phyloP scores from a whole-genome alignment of 2,797 vertebrate genomes.

The Sardinella longiceps region DNA sequence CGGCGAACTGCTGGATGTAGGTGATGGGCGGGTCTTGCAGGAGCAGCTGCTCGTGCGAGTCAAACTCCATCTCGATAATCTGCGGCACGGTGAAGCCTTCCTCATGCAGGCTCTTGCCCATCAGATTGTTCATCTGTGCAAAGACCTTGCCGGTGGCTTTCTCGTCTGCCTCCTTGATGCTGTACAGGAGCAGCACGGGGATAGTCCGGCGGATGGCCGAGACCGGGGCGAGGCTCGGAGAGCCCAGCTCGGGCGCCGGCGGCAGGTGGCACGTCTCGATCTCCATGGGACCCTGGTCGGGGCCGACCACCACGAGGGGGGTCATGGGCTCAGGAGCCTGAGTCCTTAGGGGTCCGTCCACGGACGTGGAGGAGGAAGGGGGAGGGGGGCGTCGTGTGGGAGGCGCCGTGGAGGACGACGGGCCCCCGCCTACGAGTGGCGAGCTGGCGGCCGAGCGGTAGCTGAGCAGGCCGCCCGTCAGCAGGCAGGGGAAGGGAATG shows the following conservation, averaged over 20 bases:
- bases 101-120: slow-evolving; percentile 97
- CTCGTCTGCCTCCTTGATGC: slow-evolving; percentile 96
- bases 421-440: slow-evolving; percentile 82
- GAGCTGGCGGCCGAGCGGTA: slow-evolving; percentile 90
- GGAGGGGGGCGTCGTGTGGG: neutral
- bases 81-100: slow-evolving; percentile 98
- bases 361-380: slow-evolving; percentile 33
- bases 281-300: slow-evolving; percentile 93
- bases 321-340: slow-evolving; percentile 79
- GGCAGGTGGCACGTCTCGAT: slow-evolving; percentile 88
- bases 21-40: slow-evolving; percentile 98
- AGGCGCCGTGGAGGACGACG: slow-evolving; percentile 29
- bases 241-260: slow-evolving; percentile 85
- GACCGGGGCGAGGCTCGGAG: slow-evolving; percentile 65
- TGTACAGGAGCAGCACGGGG: slow-evolving; percentile 93
- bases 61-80: slow-evolving; percentile 99
- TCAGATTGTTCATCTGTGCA: slow-evolving; percentile 97
- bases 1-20: slow-evolving; percentile 98
- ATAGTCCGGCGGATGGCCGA: slow-evolving; percentile 87
- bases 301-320: slow-evolving; percentile 52
- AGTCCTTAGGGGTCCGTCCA: slow-evolving; percentile 90
- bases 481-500: slow-evolving; percentile 98
- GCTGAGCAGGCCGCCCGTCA: slow-evolving; percentile 93
- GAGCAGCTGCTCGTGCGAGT: slow-evolving; percentile 94
- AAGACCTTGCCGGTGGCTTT: slow-evolving; percentile 94